These are phyloP conservation scores for Coelinius sp. DNA, from an alignment of 2,888 invertebrate species.

Conservation along the genomic window DNA sequence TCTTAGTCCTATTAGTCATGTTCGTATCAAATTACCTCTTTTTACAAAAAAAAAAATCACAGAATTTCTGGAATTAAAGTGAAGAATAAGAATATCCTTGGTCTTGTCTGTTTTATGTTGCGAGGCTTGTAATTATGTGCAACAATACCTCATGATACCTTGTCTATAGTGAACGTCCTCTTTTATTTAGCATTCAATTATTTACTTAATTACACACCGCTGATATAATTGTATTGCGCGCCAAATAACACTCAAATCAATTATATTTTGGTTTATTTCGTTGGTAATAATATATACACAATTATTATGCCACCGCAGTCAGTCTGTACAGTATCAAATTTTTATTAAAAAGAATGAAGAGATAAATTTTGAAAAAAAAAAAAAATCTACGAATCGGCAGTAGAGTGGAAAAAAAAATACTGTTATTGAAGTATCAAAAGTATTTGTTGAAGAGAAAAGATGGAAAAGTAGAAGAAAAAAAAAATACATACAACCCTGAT, in stretches of 20 bases:
- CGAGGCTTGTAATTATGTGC: constrained; percentile 64
- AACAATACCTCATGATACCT: constrained; percentile 45
- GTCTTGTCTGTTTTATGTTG: constrained; percentile 67
- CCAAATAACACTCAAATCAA: constrained; percentile 43
- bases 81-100: constrained; percentile 42
- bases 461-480: neutral
- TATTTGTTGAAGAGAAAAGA: constrained; percentile 4
- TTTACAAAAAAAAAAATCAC: too few species aligned
- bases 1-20: constrained; percentile 48
- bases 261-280: constrained; percentile 12
- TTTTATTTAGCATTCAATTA: constrained; percentile 53
- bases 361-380: constrained; percentile 16
- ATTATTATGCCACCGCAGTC: constrained; percentile 6
- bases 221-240: constrained; percentile 42
- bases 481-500: constrained; percentile 18
- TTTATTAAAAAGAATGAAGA: neutral
- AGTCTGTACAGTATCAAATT: constrained; percentile 14
- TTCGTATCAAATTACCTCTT: constrained; percentile 10
- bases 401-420: constrained; percentile 24
- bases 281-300: constrained; percentile 10
- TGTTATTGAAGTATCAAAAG: neutral
- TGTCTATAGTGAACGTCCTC: constrained; percentile 63
- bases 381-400: constrained; percentile 29
- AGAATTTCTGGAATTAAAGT: constrained; percentile 32
- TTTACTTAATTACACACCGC: constrained; percentile 8